Evolutionary conservation across 1,140 invertebrate species (phyloP).

Genomic region (Drosophila simulans): DNA sequence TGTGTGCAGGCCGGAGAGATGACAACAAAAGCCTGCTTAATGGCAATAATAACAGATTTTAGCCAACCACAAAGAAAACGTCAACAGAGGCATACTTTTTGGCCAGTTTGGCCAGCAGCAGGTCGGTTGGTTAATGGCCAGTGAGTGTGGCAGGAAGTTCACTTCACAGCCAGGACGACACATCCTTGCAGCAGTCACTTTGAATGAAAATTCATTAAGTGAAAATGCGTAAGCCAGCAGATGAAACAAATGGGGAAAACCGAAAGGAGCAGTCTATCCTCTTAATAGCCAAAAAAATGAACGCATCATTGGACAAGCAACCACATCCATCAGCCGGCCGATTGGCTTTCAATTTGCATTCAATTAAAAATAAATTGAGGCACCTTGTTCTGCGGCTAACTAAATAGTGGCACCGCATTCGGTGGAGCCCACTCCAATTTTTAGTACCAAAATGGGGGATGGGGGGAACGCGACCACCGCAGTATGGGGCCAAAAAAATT

Average conservation of each 20-base stretch:
- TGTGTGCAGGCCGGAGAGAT: neutral
- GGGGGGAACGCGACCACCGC: constrained; percentile 36
- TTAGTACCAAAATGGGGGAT: neutral
- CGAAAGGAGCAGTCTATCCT: constrained; percentile 4
- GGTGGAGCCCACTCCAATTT: neutral
- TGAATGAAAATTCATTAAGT: constrained; percentile 60
- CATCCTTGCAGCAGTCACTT: constrained; percentile 40
- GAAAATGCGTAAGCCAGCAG: constrained; percentile 33
- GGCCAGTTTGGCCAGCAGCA: constrained; percentile 5
- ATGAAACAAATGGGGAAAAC: neutral
- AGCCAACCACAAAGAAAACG: constrained; percentile 48
- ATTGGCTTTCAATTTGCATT: constrained; percentile 41
- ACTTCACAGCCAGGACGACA: constrained; percentile 6
- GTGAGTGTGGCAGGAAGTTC: constrained; percentile 25
- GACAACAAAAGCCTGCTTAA: constrained; percentile 53
- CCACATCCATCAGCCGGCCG: neutral
- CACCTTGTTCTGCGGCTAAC: constrained; percentile 34
- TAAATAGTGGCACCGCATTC: constrained; percentile 22
- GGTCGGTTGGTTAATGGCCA: constrained; percentile 36
- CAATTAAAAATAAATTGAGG: constrained; percentile 57
- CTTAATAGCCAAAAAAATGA: constrained; percentile 29
- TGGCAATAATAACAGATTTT: constrained; percentile 64
- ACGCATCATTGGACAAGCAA: constrained; percentile 23
- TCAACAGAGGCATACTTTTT: constrained; percentile 10
- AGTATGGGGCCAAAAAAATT: constrained; percentile 75